Conservation (phyloP, 1,140 invertebrate species). For the Hydropsyche tenuis region DNA sequence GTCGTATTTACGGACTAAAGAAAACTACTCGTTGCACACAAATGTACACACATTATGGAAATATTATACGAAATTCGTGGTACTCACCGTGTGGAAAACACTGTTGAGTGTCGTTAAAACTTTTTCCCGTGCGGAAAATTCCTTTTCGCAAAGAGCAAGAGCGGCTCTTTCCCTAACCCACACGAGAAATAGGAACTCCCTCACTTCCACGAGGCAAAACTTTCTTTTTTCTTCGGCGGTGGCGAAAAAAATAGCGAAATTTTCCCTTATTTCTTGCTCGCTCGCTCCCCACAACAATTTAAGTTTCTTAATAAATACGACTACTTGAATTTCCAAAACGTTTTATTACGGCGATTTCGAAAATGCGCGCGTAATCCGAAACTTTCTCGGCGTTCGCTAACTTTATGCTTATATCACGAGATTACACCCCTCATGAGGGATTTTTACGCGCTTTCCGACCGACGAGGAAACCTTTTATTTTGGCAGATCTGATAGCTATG, state of each 20-base stretch:
- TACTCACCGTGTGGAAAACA: conserved; percentile 2
- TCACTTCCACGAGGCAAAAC: not conserved
- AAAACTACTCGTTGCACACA: conserved; percentile 14
- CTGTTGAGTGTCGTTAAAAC: conserved; percentile 21
- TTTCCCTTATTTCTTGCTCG: not conserved
- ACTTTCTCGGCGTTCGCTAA: not conserved
- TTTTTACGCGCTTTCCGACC: not conserved
- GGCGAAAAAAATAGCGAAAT: no score
- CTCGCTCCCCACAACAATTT: conserved; percentile 18
- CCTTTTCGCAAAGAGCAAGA: not conserved
- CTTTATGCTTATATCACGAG: conserved; percentile 18
- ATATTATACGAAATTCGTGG: conserved; percentile 9
- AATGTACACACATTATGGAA: conserved; percentile 16
- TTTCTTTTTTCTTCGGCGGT: not conserved
- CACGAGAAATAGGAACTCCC: no score
- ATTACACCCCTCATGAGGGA: not conserved
- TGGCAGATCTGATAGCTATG: no score
- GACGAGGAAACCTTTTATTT: no score
- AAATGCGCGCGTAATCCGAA: conserved; percentile 2
- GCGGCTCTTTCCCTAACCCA: no score
- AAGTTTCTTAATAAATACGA: conserved; percentile 37
- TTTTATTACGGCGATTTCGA: conserved; percentile 33
- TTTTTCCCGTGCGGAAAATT: conserved; percentile 20
- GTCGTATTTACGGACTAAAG: no score
- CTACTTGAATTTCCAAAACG: conserved; percentile 31